Evolutionary conservation across 1,140 invertebrate genomes (phyloP).

Genomic region (Elymnias hypermnestra): DNA sequence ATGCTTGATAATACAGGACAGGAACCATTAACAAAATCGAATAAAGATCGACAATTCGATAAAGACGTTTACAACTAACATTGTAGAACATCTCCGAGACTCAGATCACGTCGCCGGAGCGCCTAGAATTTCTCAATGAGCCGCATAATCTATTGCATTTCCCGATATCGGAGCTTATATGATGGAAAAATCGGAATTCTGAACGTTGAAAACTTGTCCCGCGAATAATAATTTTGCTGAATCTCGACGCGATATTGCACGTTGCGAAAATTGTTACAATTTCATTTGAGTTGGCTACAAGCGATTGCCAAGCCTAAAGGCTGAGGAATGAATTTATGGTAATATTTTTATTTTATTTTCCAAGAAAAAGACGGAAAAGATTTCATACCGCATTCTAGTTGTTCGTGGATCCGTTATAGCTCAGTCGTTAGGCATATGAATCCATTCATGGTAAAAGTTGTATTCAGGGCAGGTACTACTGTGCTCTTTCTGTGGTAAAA

Average conservation of each 20-base stretch:
- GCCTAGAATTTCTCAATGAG: slow-evolving; percentile 34
- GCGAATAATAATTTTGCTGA: slow-evolving; percentile 22
- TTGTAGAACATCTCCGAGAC: slow-evolving; percentile 13
- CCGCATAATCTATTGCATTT: slow-evolving; percentile 31
- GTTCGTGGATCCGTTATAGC: no score
- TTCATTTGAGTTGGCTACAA: slow-evolving; percentile 7
- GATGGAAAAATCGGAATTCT: slow-evolving; percentile 27
- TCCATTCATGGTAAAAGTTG: no score
- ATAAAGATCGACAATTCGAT: slow-evolving; percentile 14
- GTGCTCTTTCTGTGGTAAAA: no score
- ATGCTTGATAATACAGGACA: slow-evolving; percentile 1
- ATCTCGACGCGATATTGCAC: slow-evolving; percentile 10
- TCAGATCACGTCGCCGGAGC: slow-evolving; percentile 24
- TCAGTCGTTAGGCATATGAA: no score
- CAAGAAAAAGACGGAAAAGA: no score
- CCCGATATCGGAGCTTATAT: slow-evolving; percentile 16
- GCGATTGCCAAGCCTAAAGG: slow-evolving; percentile 6
- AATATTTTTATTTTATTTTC: slow-evolving; percentile 1
- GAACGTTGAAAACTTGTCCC: slow-evolving; percentile 20
- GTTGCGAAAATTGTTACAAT: slow-evolving; percentile 11
- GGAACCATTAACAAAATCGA: slow-evolving; percentile 7
- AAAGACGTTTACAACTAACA: slow-evolving; percentile 16
- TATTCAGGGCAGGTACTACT: no score
- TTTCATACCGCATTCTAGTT: no score
- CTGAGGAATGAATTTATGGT: slow-evolving; percentile 1